Evolutionary conservation across 2,113 vertebrate genomes (phyloP).

Genomic region (Myrmecophaga tridactyla): DNA sequence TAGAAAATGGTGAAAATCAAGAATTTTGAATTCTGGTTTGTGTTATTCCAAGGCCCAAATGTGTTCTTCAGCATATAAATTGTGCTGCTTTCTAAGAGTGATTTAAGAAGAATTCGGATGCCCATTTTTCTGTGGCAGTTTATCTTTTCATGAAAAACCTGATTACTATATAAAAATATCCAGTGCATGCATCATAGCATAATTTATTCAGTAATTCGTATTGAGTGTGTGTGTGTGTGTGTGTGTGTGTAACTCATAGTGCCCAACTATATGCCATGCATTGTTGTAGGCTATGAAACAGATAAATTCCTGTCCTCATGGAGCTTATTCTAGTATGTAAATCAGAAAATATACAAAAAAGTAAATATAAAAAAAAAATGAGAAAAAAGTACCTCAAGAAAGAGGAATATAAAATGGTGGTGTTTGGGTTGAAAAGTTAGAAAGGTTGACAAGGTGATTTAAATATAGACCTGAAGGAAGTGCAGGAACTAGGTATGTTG

Average conservation of each 20-base stretch:
- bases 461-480: background rate
- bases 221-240: background rate
- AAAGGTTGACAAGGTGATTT: background rate
- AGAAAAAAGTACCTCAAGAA: background rate
- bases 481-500: background rate
- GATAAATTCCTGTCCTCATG: background rate
- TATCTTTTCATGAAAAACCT: background rate
- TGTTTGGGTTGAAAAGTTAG: slow-evolving; percentile 5
- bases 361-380: background rate
- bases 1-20: slow-evolving; percentile 5
- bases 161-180: background rate
- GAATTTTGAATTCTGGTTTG: background rate
- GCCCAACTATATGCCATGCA: background rate
- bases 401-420: background rate
- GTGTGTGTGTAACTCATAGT: background rate
- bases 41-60: background rate
- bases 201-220: slow-evolving; percentile 21
- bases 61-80: background rate
- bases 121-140: background rate
- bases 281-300: background rate
- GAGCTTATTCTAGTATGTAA: slow-evolving; percentile 1
- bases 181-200: background rate
- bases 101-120: background rate
- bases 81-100: background rate
- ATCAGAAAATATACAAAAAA: background rate